These are phyloP conservation scores for Eupsilia transversa DNA, from an alignment of 2,888 invertebrate genomes.

Conservation along the genomic window DNA sequence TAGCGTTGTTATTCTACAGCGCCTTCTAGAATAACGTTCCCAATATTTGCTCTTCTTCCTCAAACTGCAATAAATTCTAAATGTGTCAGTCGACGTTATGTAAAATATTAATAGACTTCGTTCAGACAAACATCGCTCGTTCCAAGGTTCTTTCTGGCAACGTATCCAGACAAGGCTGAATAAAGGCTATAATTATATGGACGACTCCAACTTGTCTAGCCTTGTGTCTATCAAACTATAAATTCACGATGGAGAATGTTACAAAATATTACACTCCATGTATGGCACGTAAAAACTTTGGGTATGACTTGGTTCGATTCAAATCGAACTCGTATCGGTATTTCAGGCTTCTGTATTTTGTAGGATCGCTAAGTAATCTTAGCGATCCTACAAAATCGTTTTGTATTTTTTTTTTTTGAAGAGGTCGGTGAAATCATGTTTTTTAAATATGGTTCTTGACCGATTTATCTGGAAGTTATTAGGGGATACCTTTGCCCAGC, in stretches of 20 bases:
- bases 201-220: conserved; percentile 54
- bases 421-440: background rate
- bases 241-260: conserved; percentile 1
- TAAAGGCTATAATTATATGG: conserved; percentile 62
- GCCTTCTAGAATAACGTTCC: too few species aligned
- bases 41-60: conserved; percentile 2
- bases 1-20: background rate
- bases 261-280: background rate
- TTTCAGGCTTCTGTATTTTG: background rate
- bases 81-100: conserved; percentile 5
- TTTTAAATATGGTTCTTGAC: background rate
- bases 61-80: background rate
- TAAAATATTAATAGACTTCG: conserved; percentile 24
- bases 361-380: too few species aligned
- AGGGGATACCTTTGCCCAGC: background rate
- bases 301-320: background rate
- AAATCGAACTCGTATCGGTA: background rate
- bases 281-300: background rate
- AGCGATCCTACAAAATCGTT: background rate
- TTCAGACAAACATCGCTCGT: conserved; percentile 29
- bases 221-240: conserved; percentile 52
- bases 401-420: background rate
- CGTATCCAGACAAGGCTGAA: conserved; percentile 56
- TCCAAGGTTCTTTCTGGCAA: conserved; percentile 58
- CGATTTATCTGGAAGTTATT: background rate